Conservation (phyloP, 2,797 vertebrate species). For the Pseudomugil tenellus region DNA sequence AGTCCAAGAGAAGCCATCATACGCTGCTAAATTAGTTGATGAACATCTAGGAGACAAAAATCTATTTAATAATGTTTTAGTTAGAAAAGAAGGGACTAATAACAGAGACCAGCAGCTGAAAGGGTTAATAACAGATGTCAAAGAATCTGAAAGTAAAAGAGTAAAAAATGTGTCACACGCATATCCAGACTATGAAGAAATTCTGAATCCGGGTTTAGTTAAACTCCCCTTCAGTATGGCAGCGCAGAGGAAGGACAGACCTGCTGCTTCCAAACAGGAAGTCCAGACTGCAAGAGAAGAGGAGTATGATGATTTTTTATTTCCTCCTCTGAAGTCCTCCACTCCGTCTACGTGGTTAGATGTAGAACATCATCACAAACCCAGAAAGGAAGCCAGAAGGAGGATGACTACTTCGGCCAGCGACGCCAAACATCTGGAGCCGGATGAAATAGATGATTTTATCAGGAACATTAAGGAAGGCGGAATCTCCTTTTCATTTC, state of each 20-base stretch:
- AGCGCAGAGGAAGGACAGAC: constrained; percentile 10
- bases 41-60: constrained; percentile 3
- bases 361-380: constrained; percentile 72
- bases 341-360: constrained; percentile 80
- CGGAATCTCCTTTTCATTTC: constrained; percentile 85
- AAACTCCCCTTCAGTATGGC: constrained; percentile 8
- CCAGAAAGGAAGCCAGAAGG: constrained; percentile 67
- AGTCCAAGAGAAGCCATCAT: background rate
- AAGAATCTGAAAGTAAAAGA: background rate
- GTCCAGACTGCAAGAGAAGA: constrained; percentile 5
- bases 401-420: constrained; percentile 76
- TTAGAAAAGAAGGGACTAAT: constrained; percentile 5
- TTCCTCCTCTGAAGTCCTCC: constrained; percentile 40
- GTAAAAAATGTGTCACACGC: constrained; percentile 1
- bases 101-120: constrained; percentile 15
- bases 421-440: constrained; percentile 83
- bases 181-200: constrained; percentile 19
- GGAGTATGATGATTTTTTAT: constrained; percentile 14
- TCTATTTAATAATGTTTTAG: background rate
- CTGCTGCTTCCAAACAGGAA: constrained; percentile 33
- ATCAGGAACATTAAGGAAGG: constrained; percentile 90
- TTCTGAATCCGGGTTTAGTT: background rate
- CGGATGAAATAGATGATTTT: constrained; percentile 88
- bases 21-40: background rate
- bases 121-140: background rate